A percentile compares a stretch with the other conserved stretches of the same genome.
Conservation (phyloP, 2,888 invertebrate genomes). For the Anagyrus pseudococci region DNA sequence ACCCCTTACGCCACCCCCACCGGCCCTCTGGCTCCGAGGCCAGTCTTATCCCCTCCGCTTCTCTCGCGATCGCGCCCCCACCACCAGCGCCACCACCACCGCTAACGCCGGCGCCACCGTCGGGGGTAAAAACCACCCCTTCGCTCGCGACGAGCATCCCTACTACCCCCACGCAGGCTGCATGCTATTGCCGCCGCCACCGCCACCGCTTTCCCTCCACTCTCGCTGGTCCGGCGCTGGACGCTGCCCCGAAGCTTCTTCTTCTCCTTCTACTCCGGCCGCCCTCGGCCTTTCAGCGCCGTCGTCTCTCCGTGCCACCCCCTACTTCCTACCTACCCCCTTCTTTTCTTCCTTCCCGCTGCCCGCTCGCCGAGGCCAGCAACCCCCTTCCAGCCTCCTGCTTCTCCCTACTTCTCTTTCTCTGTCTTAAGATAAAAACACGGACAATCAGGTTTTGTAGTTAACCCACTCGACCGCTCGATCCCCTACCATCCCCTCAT, state of each 20-base stretch:
- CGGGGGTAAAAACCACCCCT: neutral
- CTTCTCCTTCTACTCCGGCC: slow-evolving; percentile 11
- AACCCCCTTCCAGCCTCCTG: too few species aligned
- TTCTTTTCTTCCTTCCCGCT: slow-evolving; percentile 38
- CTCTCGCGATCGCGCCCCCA: neutral
- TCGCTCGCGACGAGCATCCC: slow-evolving; percentile 4
- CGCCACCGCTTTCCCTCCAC: too few species aligned
- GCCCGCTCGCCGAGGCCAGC: neutral
- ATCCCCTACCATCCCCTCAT: slow-evolving; percentile 27
- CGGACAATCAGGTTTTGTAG: slow-evolving; percentile 58
- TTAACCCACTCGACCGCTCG: slow-evolving; percentile 54
- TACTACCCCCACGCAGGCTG: slow-evolving; percentile 12
- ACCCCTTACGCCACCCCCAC: slow-evolving; percentile 43
- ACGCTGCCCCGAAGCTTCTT: slow-evolving; percentile 41
- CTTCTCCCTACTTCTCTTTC: neutral
- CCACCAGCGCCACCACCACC: slow-evolving; percentile 8
- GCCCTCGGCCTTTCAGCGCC: neutral
- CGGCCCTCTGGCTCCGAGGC: slow-evolving; percentile 55
- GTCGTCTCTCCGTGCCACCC: too few species aligned
- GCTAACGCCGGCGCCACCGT: neutral
- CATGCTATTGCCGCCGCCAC: slow-evolving; percentile 18
- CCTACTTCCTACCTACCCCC: too few species aligned
- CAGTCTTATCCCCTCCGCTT: slow-evolving; percentile 62
- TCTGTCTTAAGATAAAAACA: slow-evolving; percentile 61
- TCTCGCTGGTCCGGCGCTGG: slow-evolving; percentile 9